A percentile compares a stretch with the other conserved stretches of the same genome.
Evolutionary conservation across 2,888 invertebrate species (phyloP).

Genomic region (Schizotus pectinicornis): DNA sequence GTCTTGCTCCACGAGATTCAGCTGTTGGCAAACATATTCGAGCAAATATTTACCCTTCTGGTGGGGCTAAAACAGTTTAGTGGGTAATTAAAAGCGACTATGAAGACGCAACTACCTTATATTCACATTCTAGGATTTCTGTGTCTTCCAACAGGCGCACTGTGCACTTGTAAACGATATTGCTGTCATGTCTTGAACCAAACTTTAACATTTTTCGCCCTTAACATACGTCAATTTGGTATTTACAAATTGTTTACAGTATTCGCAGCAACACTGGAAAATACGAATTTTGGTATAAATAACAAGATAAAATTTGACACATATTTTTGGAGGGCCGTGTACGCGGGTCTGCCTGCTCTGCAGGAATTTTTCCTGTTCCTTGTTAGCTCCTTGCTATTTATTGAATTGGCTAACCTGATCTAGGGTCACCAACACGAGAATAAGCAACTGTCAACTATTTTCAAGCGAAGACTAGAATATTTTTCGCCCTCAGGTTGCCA

Average conservation of each 20-base stretch:
- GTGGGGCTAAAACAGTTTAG: slow-evolving; percentile 68
- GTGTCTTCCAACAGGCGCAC: slow-evolving; percentile 89
- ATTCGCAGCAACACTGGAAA: slow-evolving; percentile 21
- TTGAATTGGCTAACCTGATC: too few relatives aligned
- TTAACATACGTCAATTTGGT: slow-evolving; percentile 29
- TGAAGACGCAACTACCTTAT: slow-evolving; percentile 67
- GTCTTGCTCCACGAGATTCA: slow-evolving; percentile 91
- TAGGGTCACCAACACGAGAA: too few relatives aligned
- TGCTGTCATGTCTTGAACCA: slow-evolving; percentile 72
- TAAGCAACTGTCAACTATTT: too few relatives aligned
- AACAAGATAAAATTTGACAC: slow-evolving; percentile 32
- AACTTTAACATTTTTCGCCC: slow-evolving; percentile 56
- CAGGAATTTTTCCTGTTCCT: too few relatives aligned
- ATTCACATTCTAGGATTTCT: slow-evolving; percentile 91
- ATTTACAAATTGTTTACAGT: slow-evolving; percentile 13
- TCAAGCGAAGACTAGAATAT: too few relatives aligned
- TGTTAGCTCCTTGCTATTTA: too few relatives aligned
- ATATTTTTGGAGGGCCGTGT: slow-evolving; percentile 22
- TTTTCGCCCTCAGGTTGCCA: too few relatives aligned
- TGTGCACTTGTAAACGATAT: slow-evolving; percentile 84
- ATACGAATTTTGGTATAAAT: slow-evolving; percentile 21
- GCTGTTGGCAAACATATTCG: slow-evolving; percentile 88
- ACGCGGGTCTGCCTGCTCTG: too few relatives aligned
- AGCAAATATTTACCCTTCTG: slow-evolving; percentile 89
- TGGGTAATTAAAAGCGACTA: slow-evolving; percentile 20